phyloP scores from a whole-genome alignment of 2,888 invertebrate genomes.

The Agriopis aurantiaria region DNA sequence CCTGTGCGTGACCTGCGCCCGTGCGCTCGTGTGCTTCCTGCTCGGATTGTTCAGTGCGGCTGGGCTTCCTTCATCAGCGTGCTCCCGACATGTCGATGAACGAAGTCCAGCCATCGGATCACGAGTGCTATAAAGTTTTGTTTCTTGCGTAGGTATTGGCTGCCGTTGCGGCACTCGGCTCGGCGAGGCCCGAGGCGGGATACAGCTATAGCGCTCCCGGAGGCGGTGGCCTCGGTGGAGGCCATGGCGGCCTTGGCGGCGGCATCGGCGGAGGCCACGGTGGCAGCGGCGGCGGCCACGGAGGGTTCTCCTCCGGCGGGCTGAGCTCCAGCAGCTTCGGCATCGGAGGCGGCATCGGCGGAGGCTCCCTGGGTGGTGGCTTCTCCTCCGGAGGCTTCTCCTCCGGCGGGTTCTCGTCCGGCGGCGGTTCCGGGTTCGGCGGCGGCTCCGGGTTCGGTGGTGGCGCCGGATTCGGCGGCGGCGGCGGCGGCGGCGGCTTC shows the following conservation, averaged over 20 bases:
- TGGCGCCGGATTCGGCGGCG: slow-evolving; percentile 49
- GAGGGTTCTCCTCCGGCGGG: slow-evolving; percentile 70
- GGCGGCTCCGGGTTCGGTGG: slow-evolving; percentile 67
- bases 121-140: slow-evolving; percentile 55
- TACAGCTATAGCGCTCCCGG: slow-evolving; percentile 86
- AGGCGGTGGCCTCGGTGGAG: slow-evolving; percentile 66
- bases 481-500: slow-evolving; percentile 68
- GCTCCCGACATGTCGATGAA: slow-evolving; percentile 46
- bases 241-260: slow-evolving; percentile 65
- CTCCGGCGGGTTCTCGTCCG: slow-evolving; percentile 65
- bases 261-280: slow-evolving; percentile 61
- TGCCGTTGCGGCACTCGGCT: slow-evolving; percentile 85
- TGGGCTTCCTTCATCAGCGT: slow-evolving; percentile 63
- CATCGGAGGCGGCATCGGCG: slow-evolving; percentile 62
- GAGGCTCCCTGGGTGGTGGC: slow-evolving; percentile 60
- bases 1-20: slow-evolving; percentile 73
- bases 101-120: slow-evolving; percentile 53
- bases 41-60: slow-evolving; percentile 69
- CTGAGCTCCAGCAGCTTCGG: slow-evolving; percentile 74
- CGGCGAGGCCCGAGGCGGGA: slow-evolving; percentile 88
- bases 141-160: slow-evolving; percentile 76
- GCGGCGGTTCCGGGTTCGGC: slow-evolving; percentile 60
- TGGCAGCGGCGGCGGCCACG: slow-evolving; percentile 60
- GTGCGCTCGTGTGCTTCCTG: slow-evolving; percentile 62
- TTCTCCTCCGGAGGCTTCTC: slow-evolving; percentile 60